phyloP scores from a whole-genome alignment of 2,888 invertebrate genomes.

The Nemoura dubitans region DNA sequence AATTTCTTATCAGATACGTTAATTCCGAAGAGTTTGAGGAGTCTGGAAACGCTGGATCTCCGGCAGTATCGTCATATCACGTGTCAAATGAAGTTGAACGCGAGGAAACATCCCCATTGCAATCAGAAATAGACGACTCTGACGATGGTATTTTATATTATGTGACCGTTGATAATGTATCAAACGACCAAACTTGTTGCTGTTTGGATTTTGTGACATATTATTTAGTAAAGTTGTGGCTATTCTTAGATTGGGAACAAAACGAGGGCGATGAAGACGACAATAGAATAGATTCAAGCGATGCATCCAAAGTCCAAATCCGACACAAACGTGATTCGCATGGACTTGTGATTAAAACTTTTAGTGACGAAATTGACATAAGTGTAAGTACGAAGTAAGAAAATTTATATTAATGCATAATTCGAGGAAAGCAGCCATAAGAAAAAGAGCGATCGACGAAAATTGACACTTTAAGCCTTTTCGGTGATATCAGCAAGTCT shows the following conservation, averaged over 20 bases:
- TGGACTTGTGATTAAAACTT: not conserved
- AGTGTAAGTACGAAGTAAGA: not conserved
- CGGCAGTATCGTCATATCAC: too few species aligned
- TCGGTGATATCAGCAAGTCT: too few species aligned
- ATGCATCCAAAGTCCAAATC: not conserved
- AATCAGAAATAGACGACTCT: not conserved
- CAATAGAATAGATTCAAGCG: not conserved
- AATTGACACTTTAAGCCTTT: too few species aligned
- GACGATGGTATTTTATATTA: not conserved
- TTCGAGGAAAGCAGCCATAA: not conserved
- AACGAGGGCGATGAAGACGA: not conserved
- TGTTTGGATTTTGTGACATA: not conserved
- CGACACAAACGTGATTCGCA: not conserved
- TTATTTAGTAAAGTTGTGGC: not conserved
- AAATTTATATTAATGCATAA: too few species aligned
- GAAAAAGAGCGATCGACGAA: too few species aligned
- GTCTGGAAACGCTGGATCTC: too few species aligned
- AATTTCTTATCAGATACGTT: too few species aligned
- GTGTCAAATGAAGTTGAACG: too few species aligned
- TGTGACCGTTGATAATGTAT: not conserved
- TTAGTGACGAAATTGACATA: not conserved
- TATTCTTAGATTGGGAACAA: not conserved
- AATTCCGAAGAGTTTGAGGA: too few species aligned
- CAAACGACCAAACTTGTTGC: too few species aligned
- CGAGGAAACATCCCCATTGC: not conserved